Conservation (phyloP, 2,113 vertebrate genomes). For the Gorsachius goisagi region DNA sequence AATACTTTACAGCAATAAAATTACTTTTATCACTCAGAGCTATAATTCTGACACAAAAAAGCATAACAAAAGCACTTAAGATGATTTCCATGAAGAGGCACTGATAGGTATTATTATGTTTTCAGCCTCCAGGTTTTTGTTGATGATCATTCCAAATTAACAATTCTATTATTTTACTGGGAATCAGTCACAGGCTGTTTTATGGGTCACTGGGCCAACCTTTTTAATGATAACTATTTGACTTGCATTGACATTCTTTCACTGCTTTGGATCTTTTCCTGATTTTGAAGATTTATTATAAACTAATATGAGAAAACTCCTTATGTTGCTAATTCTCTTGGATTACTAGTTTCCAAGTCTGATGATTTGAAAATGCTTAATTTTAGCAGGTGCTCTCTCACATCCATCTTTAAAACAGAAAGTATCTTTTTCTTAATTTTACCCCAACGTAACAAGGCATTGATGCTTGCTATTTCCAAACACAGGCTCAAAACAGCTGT, state of each 20-base stretch:
- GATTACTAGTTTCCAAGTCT: not conserved
- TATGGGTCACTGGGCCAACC: not conserved
- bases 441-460: not conserved
- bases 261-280: not conserved
- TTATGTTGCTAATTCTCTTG: not conserved
- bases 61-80: not conserved
- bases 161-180: not conserved
- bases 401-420: not conserved
- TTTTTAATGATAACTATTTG: not conserved
- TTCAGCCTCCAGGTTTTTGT: not conserved
- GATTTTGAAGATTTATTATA: not conserved
- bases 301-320: not conserved
- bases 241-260: not conserved
- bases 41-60: not conserved
- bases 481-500: not conserved
- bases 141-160: not conserved
- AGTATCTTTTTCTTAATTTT: constrained; percentile 5
- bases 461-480: not conserved
- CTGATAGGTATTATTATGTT: not conserved
- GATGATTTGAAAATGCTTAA: not conserved
- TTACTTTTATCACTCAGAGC: not conserved
- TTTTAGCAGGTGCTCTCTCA: not conserved
- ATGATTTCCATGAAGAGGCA: not conserved
- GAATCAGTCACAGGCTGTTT: not conserved
- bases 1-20: not conserved